Evolutionary conservation across 37 sponge, comb jelly and placozoan species (phyloP), one percentile per base, ranked within the genome.

Genomic region (Beroe forskalii): DNA sequence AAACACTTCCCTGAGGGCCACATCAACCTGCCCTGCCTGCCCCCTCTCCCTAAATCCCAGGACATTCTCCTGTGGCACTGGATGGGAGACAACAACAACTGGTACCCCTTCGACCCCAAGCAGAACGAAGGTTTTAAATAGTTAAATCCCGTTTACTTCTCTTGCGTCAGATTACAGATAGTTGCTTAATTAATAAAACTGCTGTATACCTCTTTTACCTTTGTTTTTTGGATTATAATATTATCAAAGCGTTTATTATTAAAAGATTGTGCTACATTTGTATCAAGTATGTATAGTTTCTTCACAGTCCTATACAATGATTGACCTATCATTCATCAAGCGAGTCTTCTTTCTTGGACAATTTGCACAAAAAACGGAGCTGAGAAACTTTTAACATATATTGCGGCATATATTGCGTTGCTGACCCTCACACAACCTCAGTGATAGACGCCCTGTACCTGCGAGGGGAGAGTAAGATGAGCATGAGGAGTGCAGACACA

Each of bases 41-140:
- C 44, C 0, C 55, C 55, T 1, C 44, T 80, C 25, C 30, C 86
- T 24, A 44, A 23, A 12, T 44, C 55, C 30, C 86, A 80, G 86
- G 86, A 80, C 40, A 80, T 80, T 43, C 30, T 80, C 25, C 3
- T 80, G 86, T 80, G 86, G 86, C 86, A 80, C 30, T 80, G 86
- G 86, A 80, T 80, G 86, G 86, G 86, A 25, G 86, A 80, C 35
- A 80, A 80, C 48, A 48, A 80, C 30, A 80, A 80, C 55, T 80
- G 86, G 86, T 80, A 38, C 48, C 86, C 86, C 4, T 80, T 33
- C 86, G 86, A 80, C 35, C 86, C 86, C 1, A 80, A 80, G 42
- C 86, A 80, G 31, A 80, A 80, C 55, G 86, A 80, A 80, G 86
- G 86, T 80, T 30, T 41, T 32, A 55, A 55, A 55, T 17, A n/a